Percentiles rank a stretch among this genome's conserved stretches.
phyloP scores from a whole-genome alignment of 1,140 invertebrate species.

The Adelges cooleyi region DNA sequence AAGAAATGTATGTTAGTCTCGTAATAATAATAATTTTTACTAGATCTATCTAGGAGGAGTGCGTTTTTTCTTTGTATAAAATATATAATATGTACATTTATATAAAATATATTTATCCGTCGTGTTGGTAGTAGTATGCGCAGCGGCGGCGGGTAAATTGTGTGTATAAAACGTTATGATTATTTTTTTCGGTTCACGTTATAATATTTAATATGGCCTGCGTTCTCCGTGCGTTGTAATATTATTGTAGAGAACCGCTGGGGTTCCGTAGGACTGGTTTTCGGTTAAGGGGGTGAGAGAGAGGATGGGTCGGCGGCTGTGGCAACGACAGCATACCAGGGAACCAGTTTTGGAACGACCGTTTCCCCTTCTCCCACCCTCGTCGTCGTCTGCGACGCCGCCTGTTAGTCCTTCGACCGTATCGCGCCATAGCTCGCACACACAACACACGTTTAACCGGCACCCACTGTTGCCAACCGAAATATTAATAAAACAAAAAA shows the following conservation, averaged over 20 bases:
- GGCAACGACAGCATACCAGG: conserved; percentile 7
- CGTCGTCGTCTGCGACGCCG: neutral
- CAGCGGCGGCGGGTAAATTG: too few species aligned
- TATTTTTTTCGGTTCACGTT: neutral
- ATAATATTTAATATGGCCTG: neutral
- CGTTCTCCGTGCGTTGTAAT: neutral
- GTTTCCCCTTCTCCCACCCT: neutral
- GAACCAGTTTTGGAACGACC: conserved; percentile 23
- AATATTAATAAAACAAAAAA: conserved; percentile 8
- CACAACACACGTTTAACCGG: conserved; percentile 18
- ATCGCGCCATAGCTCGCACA: too few species aligned
- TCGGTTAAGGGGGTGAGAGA: conserved; percentile 26
- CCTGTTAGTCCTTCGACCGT: neutral
- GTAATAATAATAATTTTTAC: too few species aligned
- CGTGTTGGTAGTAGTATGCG: too few species aligned
- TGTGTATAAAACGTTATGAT: too few species aligned
- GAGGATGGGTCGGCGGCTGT: conserved; percentile 11
- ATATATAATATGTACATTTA: too few species aligned
- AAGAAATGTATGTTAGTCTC: too few species aligned
- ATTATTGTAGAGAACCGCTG: neutral
- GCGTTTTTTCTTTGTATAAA: too few species aligned
- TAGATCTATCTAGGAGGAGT: too few species aligned
- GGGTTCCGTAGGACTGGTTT: conserved; percentile 24
- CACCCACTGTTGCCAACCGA: conserved; percentile 26
- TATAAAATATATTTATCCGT: too few species aligned